Percentiles rank a stretch among this genome's conserved stretches.
phyloP scores from a whole-genome alignment of 2,797 vertebrate genomes.

The Brachyrhaphis roseni region DNA sequence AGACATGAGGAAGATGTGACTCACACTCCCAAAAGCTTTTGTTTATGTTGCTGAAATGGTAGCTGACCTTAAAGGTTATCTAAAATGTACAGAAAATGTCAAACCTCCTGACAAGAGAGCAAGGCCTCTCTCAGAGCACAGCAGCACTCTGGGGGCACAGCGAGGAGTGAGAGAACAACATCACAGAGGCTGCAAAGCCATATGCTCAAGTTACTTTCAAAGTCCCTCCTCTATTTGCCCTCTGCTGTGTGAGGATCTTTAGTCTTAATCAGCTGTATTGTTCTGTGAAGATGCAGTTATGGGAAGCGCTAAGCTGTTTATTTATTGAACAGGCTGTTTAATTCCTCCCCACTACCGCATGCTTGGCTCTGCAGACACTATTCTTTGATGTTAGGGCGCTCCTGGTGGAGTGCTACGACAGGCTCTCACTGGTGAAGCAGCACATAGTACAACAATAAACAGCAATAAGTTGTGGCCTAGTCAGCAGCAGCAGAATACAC shows the following conservation, averaged over 20 bases:
- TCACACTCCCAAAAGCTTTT: slow-evolving; percentile 60
- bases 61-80: slow-evolving; percentile 74
- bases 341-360: slow-evolving; percentile 56
- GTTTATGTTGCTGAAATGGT: slow-evolving; percentile 65
- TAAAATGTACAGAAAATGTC: slow-evolving; percentile 73
- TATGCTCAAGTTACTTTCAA: slow-evolving; percentile 57
- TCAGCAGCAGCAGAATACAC: slow-evolving; percentile 38
- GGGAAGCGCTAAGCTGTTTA: slow-evolving; percentile 79
- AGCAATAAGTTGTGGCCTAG: slow-evolving; percentile 51
- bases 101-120: slow-evolving; percentile 63
- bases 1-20: slow-evolving; percentile 41
- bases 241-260: slow-evolving; percentile 72
- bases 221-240: slow-evolving; percentile 71
- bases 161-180: slow-evolving; percentile 61
- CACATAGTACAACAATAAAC: slow-evolving; percentile 44
- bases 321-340: slow-evolving; percentile 80
- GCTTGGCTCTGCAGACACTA: slow-evolving; percentile 49
- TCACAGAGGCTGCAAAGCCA: slow-evolving; percentile 43
- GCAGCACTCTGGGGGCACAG: slow-evolving; percentile 54
- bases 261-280: slow-evolving; percentile 75
- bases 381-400: slow-evolving; percentile 67
- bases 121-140: slow-evolving; percentile 49
- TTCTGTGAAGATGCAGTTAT: slow-evolving; percentile 69
- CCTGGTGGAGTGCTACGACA: slow-evolving; percentile 49
- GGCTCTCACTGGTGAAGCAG: slow-evolving; percentile 59